Conservation (phyloP, 2,113 vertebrate genomes). For the Channa maculata region DNA sequence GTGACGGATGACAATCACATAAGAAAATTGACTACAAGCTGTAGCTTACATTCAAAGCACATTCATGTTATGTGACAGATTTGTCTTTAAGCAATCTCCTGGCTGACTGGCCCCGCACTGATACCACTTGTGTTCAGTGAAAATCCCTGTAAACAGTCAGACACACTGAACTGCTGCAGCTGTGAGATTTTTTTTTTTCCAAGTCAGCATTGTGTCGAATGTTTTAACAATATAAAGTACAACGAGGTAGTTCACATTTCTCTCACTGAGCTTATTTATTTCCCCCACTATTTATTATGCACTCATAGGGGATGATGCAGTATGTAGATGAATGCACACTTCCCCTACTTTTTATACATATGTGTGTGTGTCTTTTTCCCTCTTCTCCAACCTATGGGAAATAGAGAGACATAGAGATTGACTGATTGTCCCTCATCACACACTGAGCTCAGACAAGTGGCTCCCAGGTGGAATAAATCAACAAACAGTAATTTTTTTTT, state of each 20-base stretch:
- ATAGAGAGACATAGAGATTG: conserved; percentile 13
- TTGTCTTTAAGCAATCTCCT: too few relatives aligned
- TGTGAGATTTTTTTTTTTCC: too few relatives aligned
- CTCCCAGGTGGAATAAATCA: conserved; percentile 38
- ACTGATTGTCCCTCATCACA: conserved; percentile 51
- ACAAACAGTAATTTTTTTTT: conserved; percentile 9
- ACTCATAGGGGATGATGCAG: background rate
- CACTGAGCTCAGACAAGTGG: conserved; percentile 22
- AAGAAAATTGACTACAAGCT: too few relatives aligned
- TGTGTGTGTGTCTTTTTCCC: background rate
- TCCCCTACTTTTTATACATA: background rate
- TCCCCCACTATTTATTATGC: background rate
- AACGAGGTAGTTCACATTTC: background rate
- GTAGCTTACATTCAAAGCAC: too few relatives aligned
- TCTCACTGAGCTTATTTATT: background rate
- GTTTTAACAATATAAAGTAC: background rate
- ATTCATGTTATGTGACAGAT: too few relatives aligned
- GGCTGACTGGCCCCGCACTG: background rate
- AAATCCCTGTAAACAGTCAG: background rate
- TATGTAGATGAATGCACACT: background rate
- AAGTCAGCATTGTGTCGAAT: background rate
- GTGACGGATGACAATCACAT: too few relatives aligned
- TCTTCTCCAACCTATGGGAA: conserved; percentile 18
- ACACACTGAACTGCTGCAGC: background rate
- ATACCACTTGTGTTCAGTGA: background rate